A percentile compares a stretch with the other conserved stretches of the same genome.
These are phyloP conservation scores for Pelecanus crispus DNA, from an alignment of 2,113 vertebrate species.

Conservation along the genomic window DNA sequence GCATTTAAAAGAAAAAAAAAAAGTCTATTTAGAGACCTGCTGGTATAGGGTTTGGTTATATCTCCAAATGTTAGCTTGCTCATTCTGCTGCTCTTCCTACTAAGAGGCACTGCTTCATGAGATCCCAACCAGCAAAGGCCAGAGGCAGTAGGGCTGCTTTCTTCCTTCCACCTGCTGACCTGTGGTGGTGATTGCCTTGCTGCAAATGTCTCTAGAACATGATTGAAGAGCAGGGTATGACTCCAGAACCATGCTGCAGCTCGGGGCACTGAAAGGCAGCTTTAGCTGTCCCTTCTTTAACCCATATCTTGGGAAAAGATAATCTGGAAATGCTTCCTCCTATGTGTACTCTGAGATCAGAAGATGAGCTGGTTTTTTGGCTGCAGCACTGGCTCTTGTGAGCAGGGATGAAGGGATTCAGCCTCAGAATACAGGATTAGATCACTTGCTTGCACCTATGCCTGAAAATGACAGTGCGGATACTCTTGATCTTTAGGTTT, in stretches of 20 bases:
- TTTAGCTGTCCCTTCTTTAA: not conserved
- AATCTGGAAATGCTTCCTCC: not conserved
- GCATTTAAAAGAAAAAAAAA: not conserved
- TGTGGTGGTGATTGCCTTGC: not conserved
- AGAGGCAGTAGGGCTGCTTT: not conserved
- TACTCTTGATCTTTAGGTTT: not conserved
- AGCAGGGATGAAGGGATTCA: constrained; percentile 14
- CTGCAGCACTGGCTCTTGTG: not conserved
- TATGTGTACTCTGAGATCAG: constrained; percentile 29
- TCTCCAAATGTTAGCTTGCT: not conserved
- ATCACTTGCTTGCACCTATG: not conserved
- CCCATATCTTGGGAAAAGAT: constrained; percentile 12
- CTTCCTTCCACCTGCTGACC: not conserved
- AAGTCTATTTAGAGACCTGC: not conserved
- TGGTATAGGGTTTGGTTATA: not conserved
- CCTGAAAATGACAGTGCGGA: not conserved
- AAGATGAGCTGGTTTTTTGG: not conserved
- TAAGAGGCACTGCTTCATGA: not conserved
- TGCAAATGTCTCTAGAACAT: not conserved
- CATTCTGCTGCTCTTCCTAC: not conserved
- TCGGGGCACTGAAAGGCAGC: not conserved
- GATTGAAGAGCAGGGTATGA: not conserved
- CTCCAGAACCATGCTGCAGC: not conserved
- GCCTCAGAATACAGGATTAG: constrained; percentile 33
- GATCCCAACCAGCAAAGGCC: not conserved